A percentile compares a stretch with the other conserved stretches of the same genome.
These are phyloP conservation scores for Unio pictorum DNA, from an alignment of 2,888 invertebrate genomes.

Conservation along the genomic window DNA sequence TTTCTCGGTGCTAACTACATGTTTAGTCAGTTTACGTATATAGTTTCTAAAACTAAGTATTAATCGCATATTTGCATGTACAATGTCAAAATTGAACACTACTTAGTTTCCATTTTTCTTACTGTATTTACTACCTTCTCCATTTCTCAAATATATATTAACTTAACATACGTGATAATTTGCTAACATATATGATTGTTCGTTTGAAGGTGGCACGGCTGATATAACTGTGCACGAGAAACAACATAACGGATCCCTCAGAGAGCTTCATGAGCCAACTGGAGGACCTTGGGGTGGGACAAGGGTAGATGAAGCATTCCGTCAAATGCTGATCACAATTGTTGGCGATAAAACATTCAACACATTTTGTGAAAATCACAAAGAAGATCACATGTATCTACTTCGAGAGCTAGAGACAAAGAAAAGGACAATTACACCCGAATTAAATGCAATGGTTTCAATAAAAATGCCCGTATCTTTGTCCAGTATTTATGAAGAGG, in stretches of 20 bases:
- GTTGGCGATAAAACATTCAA: constrained; percentile 7
- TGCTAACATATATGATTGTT: background rate
- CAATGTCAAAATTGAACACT: too few relatives aligned
- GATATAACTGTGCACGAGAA: constrained; percentile 34
- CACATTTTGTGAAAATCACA: constrained; percentile 12
- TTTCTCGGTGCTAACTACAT: too few relatives aligned
- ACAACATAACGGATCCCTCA: constrained; percentile 14
- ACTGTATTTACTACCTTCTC: too few relatives aligned
- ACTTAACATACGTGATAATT: too few relatives aligned
- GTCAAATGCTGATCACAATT: constrained; percentile 16
- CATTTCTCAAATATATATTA: too few relatives aligned
- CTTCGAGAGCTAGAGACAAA: constrained; percentile 42
- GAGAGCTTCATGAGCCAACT: constrained; percentile 27
- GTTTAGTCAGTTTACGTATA: too few relatives aligned
- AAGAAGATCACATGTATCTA: constrained; percentile 34
- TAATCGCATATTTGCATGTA: too few relatives aligned
- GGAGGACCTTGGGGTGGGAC: constrained; percentile 38
- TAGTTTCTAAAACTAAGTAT: too few relatives aligned
- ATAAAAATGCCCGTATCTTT: constrained; percentile 9
- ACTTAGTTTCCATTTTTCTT: too few relatives aligned
- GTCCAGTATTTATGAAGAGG: constrained; percentile 20
- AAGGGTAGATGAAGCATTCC: constrained; percentile 27
- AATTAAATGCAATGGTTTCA: constrained; percentile 23
- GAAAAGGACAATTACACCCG: constrained; percentile 28
- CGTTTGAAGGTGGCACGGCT: constrained; percentile 30